Evolutionary conservation across 2,113 vertebrate species (phyloP), one percentile per base, ranked within the genome.

Genomic region (Petrocephalus microphthalmus): DNA sequence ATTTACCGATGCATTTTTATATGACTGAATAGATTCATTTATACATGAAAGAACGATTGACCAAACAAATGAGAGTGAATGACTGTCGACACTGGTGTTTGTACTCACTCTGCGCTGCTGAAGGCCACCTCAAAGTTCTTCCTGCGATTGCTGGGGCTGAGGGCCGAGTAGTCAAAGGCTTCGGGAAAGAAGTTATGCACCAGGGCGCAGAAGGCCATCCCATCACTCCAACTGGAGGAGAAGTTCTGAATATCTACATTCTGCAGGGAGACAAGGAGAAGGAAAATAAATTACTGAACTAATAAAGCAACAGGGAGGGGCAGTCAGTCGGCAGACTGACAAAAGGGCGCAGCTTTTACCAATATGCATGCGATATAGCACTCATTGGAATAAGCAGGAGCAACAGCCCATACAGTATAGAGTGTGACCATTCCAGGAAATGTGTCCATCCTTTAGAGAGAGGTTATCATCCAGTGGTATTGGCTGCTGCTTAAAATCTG

Each of bases 151-250:
- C 96, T 96, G 5, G 98, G 97, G 0, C 95, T 97, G 85, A 99
- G 96, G 82, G 97, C 94, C 87, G 94, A 93, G 89, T 98, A 99
- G 94, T 99, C 98, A 67, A 99, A 99, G 0, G 98, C 97, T 0
- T 99, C 97, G 0, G 98, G 98, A 91, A 99, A 99, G 94, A 99
- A 99, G 92, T 98, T 97, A 94, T 99, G 98, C 57, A 99, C 98
- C 89, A 99, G 94, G 78, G 98, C 98, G 37, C 98, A 99, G 92
- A 99, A 99, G 5, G 98, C 98, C 98, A 99, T 98, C 56, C 98
- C 98, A 0, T 99, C 95, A 1, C 97, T 98, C 98, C 98, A 99
- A 89, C 98, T 99, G 88, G 98, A 99, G 1, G 98, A 99, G 92
- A 99, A 99, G 93, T 99, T 99, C 95, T 99, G 98, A 92, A 99